phyloP scores from a whole-genome alignment of 2,888 invertebrate genomes.

The Catocala sponsa region DNA sequence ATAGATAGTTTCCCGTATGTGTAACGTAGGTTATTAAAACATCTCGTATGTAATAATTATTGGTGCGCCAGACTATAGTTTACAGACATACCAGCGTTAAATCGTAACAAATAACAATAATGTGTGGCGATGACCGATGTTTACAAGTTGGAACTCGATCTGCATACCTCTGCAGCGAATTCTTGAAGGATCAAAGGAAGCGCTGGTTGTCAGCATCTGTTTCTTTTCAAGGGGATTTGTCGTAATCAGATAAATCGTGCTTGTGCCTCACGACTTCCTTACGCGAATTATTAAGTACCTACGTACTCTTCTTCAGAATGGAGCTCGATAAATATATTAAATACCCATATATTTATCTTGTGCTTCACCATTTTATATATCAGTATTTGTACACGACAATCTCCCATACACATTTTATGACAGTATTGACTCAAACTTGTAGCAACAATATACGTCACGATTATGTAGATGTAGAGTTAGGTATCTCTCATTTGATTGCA shows the following conservation, averaged over 20 bases:
- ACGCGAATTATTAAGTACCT: constrained; percentile 55
- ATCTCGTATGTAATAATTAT: constrained; percentile 18
- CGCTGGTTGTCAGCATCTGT: constrained; percentile 67
- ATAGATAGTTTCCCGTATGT: constrained; percentile 18
- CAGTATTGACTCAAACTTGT: constrained; percentile 16
- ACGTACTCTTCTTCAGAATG: constrained; percentile 41
- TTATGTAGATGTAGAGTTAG: neutral
- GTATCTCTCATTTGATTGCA: constrained; percentile 1
- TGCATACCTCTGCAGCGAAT: constrained; percentile 62
- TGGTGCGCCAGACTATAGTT: constrained; percentile 45
- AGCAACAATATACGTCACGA: constrained; percentile 4
- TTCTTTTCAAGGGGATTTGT: constrained; percentile 74
- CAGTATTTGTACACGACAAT: neutral
- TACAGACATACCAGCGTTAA: constrained; percentile 53
- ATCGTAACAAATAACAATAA: constrained; percentile 64
- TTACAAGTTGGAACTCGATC: constrained; percentile 62
- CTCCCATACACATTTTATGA: constrained; percentile 18
- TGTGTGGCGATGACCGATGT: constrained; percentile 67
- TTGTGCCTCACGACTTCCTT: constrained; percentile 71
- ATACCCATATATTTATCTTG: constrained; percentile 7
- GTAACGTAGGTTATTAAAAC: constrained; percentile 17
- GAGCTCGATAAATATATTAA: constrained; percentile 15
- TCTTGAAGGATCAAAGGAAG: constrained; percentile 77
- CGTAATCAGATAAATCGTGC: constrained; percentile 77
- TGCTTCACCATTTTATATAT: neutral